Base-by-base conservation (phyloP, 2,113 vertebrate genomes). In the Tachuris rubrigastra region DNA sequence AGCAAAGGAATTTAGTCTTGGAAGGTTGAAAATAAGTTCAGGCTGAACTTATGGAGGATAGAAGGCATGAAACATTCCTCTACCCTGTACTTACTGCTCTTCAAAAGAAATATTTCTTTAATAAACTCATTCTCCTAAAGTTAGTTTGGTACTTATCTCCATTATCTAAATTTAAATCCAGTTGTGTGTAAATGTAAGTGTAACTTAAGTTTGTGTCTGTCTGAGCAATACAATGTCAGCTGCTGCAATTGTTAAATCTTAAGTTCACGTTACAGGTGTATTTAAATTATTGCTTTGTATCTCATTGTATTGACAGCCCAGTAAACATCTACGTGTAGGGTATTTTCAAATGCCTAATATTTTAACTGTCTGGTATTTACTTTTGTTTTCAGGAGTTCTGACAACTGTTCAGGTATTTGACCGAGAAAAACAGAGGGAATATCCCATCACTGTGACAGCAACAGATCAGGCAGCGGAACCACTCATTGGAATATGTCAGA, bases 401-500 rank as follows among this genome's bases (percentile, higher is more conserved):
- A 98, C 98, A 86, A 99, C 98, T 21, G 89, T 98, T 71, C 98
- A 98, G 92, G 98, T 98, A 89, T 99, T 99, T 96, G 99, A 99
- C 96, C 98, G 99, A 21, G 99, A 99, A 93, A 98, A 97, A 14
- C 99, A 99, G 83, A 98, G 98, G 81, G 99, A 99, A 94, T 98
- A 99, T 42, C 98, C 98, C 1, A 95, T 99, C 92, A 99, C 98
- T 14, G 98, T 99, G 93, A 99, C 98, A 6, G 99, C 98, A 78
- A 99, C 99, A 15, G 99, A 99, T 97, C 98, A 98, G 97, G 98
- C 98, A 10, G 96, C 81, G 3, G 98, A 99, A 85, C 99, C 99
- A 0, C 98, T 99, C 86, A 98, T 98, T 76, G 99, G 99, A 82
- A 98, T 99, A 89, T 99, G 99, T 90, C 99, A 99, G 95, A 98